Percentiles rank a stretch among this genome's conserved stretches.
Evolutionary conservation across 1,140 invertebrate genomes (phyloP).

Genomic region (Proctacanthus coquilletti): DNA sequence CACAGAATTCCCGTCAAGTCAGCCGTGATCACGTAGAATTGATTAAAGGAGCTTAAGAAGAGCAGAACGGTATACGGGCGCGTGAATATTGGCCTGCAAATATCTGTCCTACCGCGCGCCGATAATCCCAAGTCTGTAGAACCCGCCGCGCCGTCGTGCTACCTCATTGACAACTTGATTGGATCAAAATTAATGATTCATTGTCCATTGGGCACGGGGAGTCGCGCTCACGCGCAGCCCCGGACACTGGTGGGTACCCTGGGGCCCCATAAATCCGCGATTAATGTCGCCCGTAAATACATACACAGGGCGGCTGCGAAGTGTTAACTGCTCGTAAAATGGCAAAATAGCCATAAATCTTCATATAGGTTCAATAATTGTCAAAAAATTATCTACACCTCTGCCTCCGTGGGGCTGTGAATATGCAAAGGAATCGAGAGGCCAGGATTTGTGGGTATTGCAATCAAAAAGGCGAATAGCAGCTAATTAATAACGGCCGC

Average conservation of each 20-base stretch:
- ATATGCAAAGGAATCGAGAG: no score
- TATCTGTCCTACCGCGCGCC: no score
- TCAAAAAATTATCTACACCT: no score
- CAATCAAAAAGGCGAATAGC: no score
- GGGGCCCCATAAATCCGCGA: neutral
- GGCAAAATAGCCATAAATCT: neutral
- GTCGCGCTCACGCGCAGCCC: neutral
- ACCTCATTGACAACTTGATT: constrained; percentile 1
- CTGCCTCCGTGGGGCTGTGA: no score
- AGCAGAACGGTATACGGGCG: no score
- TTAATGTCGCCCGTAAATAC: neutral
- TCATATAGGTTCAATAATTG: neutral
- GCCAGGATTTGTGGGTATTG: no score
- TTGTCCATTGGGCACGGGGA: neutral
- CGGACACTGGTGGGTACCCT: neutral
- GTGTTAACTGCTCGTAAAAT: neutral
- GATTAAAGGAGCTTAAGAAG: neutral
- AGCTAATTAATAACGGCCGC: no score
- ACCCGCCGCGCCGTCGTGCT: no score
- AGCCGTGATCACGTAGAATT: neutral
- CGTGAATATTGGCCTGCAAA: no score
- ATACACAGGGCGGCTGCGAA: neutral
- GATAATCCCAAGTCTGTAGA: no score
- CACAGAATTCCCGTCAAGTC: no score
- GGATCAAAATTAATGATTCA: constrained; percentile 1